These are phyloP conservation scores for Thymelicus lineola DNA, from an alignment of 2,888 invertebrate species.

Conservation along the genomic window DNA sequence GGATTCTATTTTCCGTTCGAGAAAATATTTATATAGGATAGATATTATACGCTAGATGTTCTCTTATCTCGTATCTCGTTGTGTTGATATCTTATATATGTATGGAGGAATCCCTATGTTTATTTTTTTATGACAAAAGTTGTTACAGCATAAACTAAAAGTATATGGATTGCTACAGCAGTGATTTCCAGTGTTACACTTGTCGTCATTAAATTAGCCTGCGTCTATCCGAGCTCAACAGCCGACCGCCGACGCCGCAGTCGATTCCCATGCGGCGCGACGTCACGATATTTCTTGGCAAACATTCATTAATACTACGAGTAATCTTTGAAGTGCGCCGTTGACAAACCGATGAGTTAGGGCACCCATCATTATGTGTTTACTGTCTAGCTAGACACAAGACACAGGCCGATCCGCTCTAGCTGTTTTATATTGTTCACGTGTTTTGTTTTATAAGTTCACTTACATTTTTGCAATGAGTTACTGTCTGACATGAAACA, in stretches of 20 bases:
- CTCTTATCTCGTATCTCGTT: too few species aligned
- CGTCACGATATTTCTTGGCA: conserved; percentile 14
- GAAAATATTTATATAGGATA: too few species aligned
- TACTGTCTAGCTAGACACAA: background rate
- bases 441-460: background rate
- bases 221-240: background rate
- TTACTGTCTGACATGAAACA: too few species aligned
- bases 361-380: conserved; percentile 10
- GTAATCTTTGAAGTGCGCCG: conserved; percentile 11
- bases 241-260: background rate
- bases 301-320: conserved; percentile 8
- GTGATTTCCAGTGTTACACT: background rate
- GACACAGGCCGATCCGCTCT: conserved; percentile 1
- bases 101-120: too few species aligned
- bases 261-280: background rate
- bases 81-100: too few species aligned
- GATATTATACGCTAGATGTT: too few species aligned
- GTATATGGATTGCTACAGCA: too few species aligned
- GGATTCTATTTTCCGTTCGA: too few species aligned
- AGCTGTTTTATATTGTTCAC: background rate
- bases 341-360: conserved; percentile 11
- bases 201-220: background rate
- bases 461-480: too few species aligned
- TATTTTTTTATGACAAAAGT: too few species aligned
- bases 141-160: too few species aligned